phyloP scores from a whole-genome alignment of 2,113 vertebrate genomes.

The Globicephala melas region DNA sequence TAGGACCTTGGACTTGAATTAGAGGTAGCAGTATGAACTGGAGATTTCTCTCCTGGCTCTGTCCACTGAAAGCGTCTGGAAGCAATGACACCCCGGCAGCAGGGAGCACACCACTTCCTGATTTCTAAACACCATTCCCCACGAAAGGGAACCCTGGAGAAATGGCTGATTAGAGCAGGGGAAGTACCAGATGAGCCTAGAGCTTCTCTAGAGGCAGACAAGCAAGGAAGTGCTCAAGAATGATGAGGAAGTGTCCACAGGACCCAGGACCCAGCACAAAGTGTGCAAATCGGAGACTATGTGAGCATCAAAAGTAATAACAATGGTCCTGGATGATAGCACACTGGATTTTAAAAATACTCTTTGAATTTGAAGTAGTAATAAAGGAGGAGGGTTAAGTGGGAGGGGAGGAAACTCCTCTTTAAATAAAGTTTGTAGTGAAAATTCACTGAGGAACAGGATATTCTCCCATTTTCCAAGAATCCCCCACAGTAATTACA shows the following conservation, averaged over 20 bases:
- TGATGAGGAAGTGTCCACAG: rapidly evolving
- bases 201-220: neutral
- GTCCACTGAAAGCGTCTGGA: neutral
- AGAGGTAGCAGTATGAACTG: rapidly evolving
- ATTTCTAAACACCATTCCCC: neutral
- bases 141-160: neutral
- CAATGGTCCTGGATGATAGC: rapidly evolving
- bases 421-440: neutral
- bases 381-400: rapidly evolving
- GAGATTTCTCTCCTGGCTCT: neutral
- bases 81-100: neutral
- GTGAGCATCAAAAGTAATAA: neutral
- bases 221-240: neutral
- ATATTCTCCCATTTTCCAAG: neutral
- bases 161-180: neutral
- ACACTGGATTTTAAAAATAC: neutral
- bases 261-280: neutral
- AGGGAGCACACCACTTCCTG: neutral
- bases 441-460: neutral
- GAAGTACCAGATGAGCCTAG: neutral
- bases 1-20: rapidly evolving
- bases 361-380: neutral
- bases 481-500: too few species aligned
- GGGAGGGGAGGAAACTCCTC: neutral
- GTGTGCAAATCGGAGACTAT: neutral